Base-by-base conservation (phyloP, 2,888 invertebrate species). In the Sabatieria punctata region DNA sequence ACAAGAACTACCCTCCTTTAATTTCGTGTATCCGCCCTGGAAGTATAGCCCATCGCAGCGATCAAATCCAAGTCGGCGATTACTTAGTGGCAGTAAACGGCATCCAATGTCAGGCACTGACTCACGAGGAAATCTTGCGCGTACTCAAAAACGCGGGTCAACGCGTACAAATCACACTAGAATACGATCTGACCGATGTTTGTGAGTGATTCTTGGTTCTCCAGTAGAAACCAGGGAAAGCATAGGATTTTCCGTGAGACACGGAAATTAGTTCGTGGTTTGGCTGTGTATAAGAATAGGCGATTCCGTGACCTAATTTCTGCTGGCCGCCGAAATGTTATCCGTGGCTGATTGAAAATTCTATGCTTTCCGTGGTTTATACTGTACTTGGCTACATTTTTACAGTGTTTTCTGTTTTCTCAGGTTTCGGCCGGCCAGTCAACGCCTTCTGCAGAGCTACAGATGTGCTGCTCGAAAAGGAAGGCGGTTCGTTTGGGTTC, bases 401-500 rank as follows among this genome's bases (percentile, higher is more conserved):
- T n/a, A n/a, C n/a, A n/a, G n/a, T n/a, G n/a, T n/a, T n/a, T n/a
- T n/a, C n/a, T n/a, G n/a, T n/a, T n/a, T n/a, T n/a, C n/a, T n/a
- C 33, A 49, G 49, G 41, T 41, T 37, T 42, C 18, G 41, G 48
- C 18, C 8, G 23, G 35, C 51, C 48, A 8, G 38, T 26, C 15
- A 37, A 41, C 45, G 46, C 47, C 13, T 42, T 46, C 41, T 41
- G 43, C 38, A 61, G 59, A 52, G 54, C 57, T 8, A 57, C 57
- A n/a, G 59, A 82, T 64, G 78, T 85, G 26, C 76, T 78, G 1
- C 75, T 88, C 39, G 82, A 83, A 67, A 76, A 85, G 54, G 78
- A 82, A 55, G 77, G 78, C 54, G 81, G 80, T 0, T 86, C 85
- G 41, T 75, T 89, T 50, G 91, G 91, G 0, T 79, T 93, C 54